Conservation (phyloP, 2,797 vertebrate genomes). For the Ptychadena robeensis region DNA sequence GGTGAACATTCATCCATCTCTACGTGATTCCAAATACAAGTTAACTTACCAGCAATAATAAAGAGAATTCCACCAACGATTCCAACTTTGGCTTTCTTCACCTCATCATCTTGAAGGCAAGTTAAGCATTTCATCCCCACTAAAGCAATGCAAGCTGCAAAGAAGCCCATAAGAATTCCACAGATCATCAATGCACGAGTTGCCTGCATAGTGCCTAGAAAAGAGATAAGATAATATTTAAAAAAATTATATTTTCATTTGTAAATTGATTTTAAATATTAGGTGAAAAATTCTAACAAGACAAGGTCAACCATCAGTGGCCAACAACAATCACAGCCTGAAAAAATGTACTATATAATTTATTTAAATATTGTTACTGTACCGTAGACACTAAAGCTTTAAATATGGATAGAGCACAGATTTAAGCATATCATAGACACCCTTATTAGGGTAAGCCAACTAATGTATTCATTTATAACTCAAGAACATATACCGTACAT, state of each 20-base stretch:
- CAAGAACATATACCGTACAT: too few relatives aligned
- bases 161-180: constrained; percentile 80
- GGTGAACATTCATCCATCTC: background rate
- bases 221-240: background rate
- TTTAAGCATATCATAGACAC: too few relatives aligned
- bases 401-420: too few relatives aligned
- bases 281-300: too few relatives aligned
- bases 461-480: too few relatives aligned
- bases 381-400: too few relatives aligned
- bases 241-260: background rate
- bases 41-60: constrained; percentile 80
- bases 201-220: constrained; percentile 80
- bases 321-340: too few relatives aligned
- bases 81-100: constrained; percentile 80
- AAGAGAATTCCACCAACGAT: constrained; percentile 82
- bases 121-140: constrained; percentile 91
- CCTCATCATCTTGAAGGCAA: constrained; percentile 80
- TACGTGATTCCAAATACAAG: too few relatives aligned
- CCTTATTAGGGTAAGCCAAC: too few relatives aligned
- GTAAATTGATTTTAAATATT: background rate
- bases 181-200: constrained; percentile 85
- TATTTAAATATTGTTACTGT: too few relatives aligned
- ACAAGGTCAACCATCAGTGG: too few relatives aligned
- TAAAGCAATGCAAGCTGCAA: constrained; percentile 77
- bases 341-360: too few relatives aligned